Percentiles rank a stretch among this genome's conserved stretches.
Conservation (phyloP, 2,888 invertebrate species). For the Scotopteryx bipunctaria region DNA sequence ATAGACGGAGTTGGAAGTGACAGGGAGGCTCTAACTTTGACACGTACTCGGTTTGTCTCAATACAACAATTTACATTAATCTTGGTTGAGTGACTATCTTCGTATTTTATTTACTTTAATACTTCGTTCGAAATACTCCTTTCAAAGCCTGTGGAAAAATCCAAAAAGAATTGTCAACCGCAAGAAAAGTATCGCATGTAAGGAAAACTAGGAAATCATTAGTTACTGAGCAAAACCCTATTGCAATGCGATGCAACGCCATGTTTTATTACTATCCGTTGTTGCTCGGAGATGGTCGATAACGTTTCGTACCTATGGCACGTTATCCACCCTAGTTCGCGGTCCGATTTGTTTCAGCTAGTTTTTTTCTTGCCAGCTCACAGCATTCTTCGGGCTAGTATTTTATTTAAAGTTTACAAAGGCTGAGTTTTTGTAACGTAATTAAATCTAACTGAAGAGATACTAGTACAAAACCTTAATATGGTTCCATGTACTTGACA, state of each 20-base stretch:
- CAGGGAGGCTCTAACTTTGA: not conserved
- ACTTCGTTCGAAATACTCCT: too few relatives aligned
- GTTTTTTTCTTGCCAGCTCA: slow-evolving; percentile 18
- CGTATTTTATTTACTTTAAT: too few relatives aligned
- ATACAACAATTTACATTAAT: too few relatives aligned
- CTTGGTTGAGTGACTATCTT: too few relatives aligned
- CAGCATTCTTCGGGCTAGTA: not conserved
- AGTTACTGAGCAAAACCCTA: slow-evolving; percentile 9
- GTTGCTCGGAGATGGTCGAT: slow-evolving; percentile 40
- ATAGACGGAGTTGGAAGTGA: not conserved
- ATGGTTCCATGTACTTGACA: too few relatives aligned
- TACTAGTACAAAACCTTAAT: too few relatives aligned
- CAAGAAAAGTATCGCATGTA: not conserved
- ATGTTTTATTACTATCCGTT: slow-evolving; percentile 44
- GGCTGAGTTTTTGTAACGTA: too few relatives aligned
- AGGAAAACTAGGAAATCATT: slow-evolving; percentile 2
- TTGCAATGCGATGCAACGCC: slow-evolving; percentile 19
- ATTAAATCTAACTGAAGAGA: too few relatives aligned
- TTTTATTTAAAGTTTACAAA: too few relatives aligned
- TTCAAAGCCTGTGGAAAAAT: too few relatives aligned
- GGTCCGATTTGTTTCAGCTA: slow-evolving; percentile 36
- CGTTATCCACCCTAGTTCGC: slow-evolving; percentile 51
- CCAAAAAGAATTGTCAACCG: not conserved
- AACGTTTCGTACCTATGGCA: slow-evolving; percentile 45
- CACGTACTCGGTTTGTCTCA: too few relatives aligned